Base-by-base conservation (phyloP, 1,140 invertebrate genomes). In the Caenorhabditis brenneri region DNA sequence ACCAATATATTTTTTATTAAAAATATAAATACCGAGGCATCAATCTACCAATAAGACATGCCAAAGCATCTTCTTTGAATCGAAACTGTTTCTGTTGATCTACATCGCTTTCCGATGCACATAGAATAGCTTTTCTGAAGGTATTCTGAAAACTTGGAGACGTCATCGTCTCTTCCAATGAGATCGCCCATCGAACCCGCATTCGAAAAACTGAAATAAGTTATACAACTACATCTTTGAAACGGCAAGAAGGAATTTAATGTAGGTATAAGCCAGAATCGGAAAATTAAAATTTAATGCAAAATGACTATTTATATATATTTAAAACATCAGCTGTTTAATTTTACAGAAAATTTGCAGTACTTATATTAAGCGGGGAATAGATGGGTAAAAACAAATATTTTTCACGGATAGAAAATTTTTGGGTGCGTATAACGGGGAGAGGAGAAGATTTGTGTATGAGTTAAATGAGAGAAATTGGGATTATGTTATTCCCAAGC, bases 41-140 rank as follows among this genome's bases (percentile, higher is more conserved):
- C n/a, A 83, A 29, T 48, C 49, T 79, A 2, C 69, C 69, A 16
- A 65, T 69, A 7, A 83, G 16, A 58, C 69, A 79, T 15, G 78
- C 78, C 49, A 83, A 27, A 4, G 58, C 49, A 51, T 83, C 82
- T 39, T 83, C 65, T 60, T 69, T 65, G 39, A 33, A 83, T 49
- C 65, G 69, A 42, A 83, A 83, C 24, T 31, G 19, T 12, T 29
- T 19, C 53, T 79, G 69, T 1, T 83, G 22, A 15, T 48, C 48
- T 15, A 79, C 48, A 42, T 83, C 82, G 19, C 19, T 29, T 74
- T 36, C 49, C 0, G 69, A 33, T 7, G 31, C 10, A 31, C 46
- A 78, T 4, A 74, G n/a, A 2, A 83, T 19, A 1, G 82, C 82
- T 46, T 36, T 27, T 36, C 82, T 39, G 31, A 83, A 80, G 10